phyloP scores from a whole-genome alignment of 2,888 invertebrate species.

The Salticus scenicus region DNA sequence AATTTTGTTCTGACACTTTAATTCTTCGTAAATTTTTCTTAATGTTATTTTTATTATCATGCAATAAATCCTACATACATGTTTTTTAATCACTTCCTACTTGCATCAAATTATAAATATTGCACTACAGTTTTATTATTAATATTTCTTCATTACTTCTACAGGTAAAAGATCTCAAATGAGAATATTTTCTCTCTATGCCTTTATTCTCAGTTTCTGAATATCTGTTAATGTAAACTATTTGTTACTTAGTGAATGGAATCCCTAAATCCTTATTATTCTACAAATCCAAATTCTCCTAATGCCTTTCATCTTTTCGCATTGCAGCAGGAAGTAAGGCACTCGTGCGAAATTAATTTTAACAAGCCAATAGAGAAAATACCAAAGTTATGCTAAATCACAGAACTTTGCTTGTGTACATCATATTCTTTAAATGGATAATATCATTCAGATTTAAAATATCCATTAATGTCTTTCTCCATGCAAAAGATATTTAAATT shows the following conservation, averaged over 20 bases:
- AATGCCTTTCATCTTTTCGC: not conserved
- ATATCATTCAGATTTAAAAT: not conserved
- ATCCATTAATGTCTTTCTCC: not conserved
- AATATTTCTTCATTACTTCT: no score
- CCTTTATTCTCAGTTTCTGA: no score
- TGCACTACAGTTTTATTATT: no score
- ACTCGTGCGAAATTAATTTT: not conserved
- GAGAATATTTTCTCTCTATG: no score
- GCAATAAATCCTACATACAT: no score
- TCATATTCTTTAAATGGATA: not conserved
- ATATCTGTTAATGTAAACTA: no score
- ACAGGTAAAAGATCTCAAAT: no score
- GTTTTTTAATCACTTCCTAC: no score
- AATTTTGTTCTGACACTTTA: no score
- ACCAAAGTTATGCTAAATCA: not conserved
- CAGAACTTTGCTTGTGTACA: not conserved
- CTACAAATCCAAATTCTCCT: not conserved
- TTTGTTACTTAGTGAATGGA: not conserved
- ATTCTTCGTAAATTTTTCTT: no score
- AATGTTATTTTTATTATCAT: no score
- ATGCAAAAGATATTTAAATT: not conserved
- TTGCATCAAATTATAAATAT: no score
- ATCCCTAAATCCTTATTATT: not conserved
- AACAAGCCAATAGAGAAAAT: not conserved
- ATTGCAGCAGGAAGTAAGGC: not conserved